Percentiles rank a stretch among this genome's conserved stretches.
Evolutionary conservation across 2,888 invertebrate genomes (phyloP).

Genomic region (Ophion slaviceki): DNA sequence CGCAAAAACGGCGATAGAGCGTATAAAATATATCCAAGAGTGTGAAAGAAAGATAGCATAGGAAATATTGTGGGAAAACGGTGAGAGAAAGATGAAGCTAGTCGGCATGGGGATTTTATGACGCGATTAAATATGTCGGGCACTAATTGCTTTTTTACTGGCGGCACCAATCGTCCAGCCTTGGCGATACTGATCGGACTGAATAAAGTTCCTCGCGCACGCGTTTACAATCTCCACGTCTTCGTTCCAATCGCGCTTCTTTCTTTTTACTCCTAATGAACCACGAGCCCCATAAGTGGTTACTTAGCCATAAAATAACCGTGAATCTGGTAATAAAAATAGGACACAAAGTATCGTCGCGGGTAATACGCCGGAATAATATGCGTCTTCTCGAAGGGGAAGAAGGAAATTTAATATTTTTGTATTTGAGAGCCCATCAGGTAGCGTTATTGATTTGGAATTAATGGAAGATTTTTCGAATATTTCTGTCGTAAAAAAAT

Average conservation of each 20-base stretch:
- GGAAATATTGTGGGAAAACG: constrained; percentile 40
- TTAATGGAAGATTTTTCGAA: constrained; percentile 43
- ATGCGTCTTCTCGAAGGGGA: constrained; percentile 8
- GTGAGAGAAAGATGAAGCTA: constrained; percentile 38
- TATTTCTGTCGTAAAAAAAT: constrained; percentile 28
- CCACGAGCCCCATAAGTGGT: constrained; percentile 62
- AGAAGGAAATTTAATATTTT: constrained; percentile 39
- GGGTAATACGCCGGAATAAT: constrained; percentile 38
- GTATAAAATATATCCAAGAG: constrained; percentile 47
- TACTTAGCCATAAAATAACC: constrained; percentile 63
- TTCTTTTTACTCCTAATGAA: constrained; percentile 41
- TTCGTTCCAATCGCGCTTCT: constrained; percentile 36
- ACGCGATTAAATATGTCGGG: constrained; percentile 76
- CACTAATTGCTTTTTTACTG: constrained; percentile 77
- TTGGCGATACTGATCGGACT: constrained; percentile 60
- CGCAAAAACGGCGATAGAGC: constrained; percentile 26
- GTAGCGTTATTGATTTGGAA: constrained; percentile 39
- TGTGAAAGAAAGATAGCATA: constrained; percentile 40
- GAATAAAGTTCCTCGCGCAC: constrained; percentile 61
- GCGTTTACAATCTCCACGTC: constrained; percentile 55
- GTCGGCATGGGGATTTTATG: constrained; percentile 73
- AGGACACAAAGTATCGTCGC: constrained; percentile 39
- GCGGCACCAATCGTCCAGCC: constrained; percentile 61
- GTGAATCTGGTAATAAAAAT: constrained; percentile 55
- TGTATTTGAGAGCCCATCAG: constrained; percentile 51